Evolutionary conservation across 2,888 invertebrate species (phyloP), one percentile per base, ranked within the genome.

Genomic region (Dromius quadrimaculatus): DNA sequence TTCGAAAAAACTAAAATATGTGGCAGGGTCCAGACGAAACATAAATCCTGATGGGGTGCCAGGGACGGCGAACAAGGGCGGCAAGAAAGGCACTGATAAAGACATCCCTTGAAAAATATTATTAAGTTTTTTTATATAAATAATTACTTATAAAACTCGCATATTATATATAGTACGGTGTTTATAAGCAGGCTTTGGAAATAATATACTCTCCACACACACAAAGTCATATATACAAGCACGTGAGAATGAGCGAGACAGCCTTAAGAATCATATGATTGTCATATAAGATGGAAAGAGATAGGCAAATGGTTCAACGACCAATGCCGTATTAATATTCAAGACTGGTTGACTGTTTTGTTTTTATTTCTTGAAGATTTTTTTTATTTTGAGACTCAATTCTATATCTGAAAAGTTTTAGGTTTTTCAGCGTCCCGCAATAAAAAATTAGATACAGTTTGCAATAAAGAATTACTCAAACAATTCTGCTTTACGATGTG

Each of bases 311-410:
- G 50, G 70, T 70, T 70, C 70, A 70, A 70, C 70, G 70, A 70
- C 70, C 70, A 70, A 70, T 62, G 70, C 61, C 36, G 50, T 62
- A 62, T 70, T 70, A 70, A 70, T 70, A 70, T 70, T 70, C 70
- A 70, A 70, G 70, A 70, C 70, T 70, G 70, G 70, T 70, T 62
- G 70, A 34, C 19, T 47, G 45, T 43, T 22, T 70, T 70, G 69
- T 69, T 69, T 69, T 69, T 69, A 70, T 70, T 69, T 62, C 70
- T 70, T 47, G 34, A 23, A 43, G 70, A 61, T 47, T 70, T 70
- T 70, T 64, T 28, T 69, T 36, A 8, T 23, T 61, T 69, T 61
- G 45, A 62, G 38, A 62, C 36, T 69, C 61, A 45, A 62, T 70
- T 70, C 70, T 70, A 38, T 70, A 70, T 70, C 50, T 38, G 50